Percentiles rank a stretch among this genome's conserved stretches.
phyloP scores from a whole-genome alignment of 1,140 invertebrate species.

The Drosophila truncata region DNA sequence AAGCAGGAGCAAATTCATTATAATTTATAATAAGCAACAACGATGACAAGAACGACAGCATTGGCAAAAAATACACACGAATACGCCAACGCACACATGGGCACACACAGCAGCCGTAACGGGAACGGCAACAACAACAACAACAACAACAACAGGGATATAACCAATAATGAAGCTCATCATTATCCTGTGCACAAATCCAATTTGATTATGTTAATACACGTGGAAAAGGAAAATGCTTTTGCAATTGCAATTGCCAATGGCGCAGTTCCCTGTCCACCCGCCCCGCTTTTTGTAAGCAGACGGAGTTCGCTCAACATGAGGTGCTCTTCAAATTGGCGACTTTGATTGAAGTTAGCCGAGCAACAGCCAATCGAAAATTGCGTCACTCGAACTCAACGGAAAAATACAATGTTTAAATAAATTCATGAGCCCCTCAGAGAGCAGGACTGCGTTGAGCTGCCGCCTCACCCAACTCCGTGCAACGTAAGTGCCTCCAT shows the following conservation, averaged over 20 bases:
- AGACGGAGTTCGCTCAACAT: slow-evolving; percentile 49
- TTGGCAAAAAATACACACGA: slow-evolving; percentile 33
- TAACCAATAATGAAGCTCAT: slow-evolving; percentile 83
- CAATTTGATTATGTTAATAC: slow-evolving; percentile 85
- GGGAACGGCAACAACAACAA: neutral
- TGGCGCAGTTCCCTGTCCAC: slow-evolving; percentile 44
- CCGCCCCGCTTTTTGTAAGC: slow-evolving; percentile 23
- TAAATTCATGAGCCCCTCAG: slow-evolving; percentile 29
- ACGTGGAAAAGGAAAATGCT: slow-evolving; percentile 83
- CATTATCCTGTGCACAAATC: slow-evolving; percentile 84
- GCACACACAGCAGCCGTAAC: slow-evolving; percentile 38
- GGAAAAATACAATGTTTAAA: slow-evolving; percentile 28
- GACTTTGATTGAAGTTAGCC: slow-evolving; percentile 68
- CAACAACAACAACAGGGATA: slow-evolving; percentile 39
- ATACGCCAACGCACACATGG: slow-evolving; percentile 51
- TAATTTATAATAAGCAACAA: slow-evolving; percentile 84
- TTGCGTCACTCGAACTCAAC: slow-evolving; percentile 5
- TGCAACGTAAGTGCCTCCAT: neutral
- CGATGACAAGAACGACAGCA: slow-evolving; percentile 72
- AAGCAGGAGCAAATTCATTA: slow-evolving; percentile 75
- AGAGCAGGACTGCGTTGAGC: neutral
- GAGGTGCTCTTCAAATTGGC: slow-evolving; percentile 54
- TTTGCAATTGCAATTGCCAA: slow-evolving; percentile 83
- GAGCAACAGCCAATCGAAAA: slow-evolving; percentile 18
- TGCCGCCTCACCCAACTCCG: neutral